Percentiles rank a stretch among this genome's conserved stretches.
These are phyloP conservation scores for Patella caerulea DNA, from an alignment of 2,888 invertebrate genomes.

Conservation along the genomic window DNA sequence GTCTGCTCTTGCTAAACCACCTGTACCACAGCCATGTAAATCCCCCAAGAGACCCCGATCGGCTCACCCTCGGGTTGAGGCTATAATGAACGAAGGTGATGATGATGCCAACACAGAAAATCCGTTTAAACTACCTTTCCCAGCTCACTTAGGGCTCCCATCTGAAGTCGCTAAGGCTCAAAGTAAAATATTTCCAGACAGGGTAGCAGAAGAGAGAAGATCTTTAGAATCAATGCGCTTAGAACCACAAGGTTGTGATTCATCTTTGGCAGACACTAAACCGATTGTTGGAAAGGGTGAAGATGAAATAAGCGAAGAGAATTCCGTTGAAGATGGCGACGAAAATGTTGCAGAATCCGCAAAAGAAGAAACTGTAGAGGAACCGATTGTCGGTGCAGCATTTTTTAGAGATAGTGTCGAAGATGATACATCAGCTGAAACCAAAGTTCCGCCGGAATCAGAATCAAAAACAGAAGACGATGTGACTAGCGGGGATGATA, in stretches of 20 bases:
- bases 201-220: conserved; percentile 21
- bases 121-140: conserved; percentile 54
- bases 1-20: conserved; percentile 44
- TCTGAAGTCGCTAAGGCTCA: conserved; percentile 50
- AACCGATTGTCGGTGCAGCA: background rate
- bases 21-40: conserved; percentile 41
- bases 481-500: no score
- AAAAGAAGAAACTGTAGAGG: conserved; percentile 8
- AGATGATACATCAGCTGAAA: background rate
- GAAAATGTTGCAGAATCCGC: conserved; percentile 14
- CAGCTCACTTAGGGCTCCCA: conserved; percentile 51
- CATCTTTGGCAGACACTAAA: conserved; percentile 8
- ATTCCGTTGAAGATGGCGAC: background rate
- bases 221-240: conserved; percentile 36
- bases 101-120: conserved; percentile 28
- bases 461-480: background rate
- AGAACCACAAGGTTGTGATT: conserved; percentile 32
- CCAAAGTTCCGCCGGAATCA: background rate
- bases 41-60: conserved; percentile 51
- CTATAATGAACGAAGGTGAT: conserved; percentile 44
- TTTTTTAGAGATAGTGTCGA: conserved; percentile 29
- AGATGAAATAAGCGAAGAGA: background rate
- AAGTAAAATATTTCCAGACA: conserved; percentile 51
- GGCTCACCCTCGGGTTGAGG: conserved; percentile 43
- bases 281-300: background rate